These are phyloP conservation scores for Callyntrura sp. DNA, from an alignment of 2,888 invertebrate species.

Conservation along the genomic window DNA sequence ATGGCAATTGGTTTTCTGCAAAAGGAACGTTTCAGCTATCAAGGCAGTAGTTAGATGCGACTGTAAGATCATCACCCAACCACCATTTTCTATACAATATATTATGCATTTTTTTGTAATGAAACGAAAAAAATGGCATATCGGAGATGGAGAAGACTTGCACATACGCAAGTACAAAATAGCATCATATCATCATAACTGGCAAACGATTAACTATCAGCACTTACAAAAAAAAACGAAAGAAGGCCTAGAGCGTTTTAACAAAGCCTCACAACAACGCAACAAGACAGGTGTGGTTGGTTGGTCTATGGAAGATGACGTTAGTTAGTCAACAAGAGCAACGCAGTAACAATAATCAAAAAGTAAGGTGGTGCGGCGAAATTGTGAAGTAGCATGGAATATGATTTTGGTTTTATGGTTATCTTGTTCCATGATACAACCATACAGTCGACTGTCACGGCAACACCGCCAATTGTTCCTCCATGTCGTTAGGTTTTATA, in stretches of 20 bases:
- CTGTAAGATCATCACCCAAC: not conserved
- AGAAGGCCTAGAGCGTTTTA: not conserved
- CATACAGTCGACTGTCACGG: too few relatives aligned
- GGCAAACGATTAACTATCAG: not conserved
- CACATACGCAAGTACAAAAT: not conserved
- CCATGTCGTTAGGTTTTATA: slow-evolving; percentile 6
- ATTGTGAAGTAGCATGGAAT: not conserved
- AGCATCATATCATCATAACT: not conserved
- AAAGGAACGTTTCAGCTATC: slow-evolving; percentile 10
- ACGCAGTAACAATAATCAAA: not conserved
- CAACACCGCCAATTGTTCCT: not conserved
- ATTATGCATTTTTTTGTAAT: slow-evolving; percentile 37
- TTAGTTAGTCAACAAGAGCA: slow-evolving; percentile 4
- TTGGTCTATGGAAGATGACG: slow-evolving; percentile 1
- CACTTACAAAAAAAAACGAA: not conserved
- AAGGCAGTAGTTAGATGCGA: not conserved
- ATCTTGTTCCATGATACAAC: not conserved
- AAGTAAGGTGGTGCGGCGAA: not conserved
- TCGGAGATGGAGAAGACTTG: not conserved
- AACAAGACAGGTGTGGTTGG: slow-evolving; percentile 33
- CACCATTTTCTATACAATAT: too few relatives aligned
- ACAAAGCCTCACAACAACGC: not conserved
- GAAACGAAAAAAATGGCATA: slow-evolving; percentile 30
- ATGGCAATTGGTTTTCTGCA: slow-evolving; percentile 45
- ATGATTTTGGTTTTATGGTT: not conserved